phyloP scores from a whole-genome alignment of 2,113 vertebrate species.

The Dipodomys merriami region DNA sequence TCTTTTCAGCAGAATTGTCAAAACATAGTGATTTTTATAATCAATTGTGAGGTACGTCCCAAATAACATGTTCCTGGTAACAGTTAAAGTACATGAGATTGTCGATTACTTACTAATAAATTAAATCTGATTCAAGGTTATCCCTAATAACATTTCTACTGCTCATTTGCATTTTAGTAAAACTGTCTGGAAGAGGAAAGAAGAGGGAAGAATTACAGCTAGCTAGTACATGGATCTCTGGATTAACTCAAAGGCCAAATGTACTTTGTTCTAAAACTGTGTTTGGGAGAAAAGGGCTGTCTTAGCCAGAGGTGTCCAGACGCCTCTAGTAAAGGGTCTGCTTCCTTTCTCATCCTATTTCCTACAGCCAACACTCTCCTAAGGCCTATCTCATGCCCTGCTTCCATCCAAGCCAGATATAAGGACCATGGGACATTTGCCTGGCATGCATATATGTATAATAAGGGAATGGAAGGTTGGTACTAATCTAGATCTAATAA shows the following conservation, averaged over 20 bases:
- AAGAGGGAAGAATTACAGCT: not conserved
- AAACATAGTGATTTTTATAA: not conserved
- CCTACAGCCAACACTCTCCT: accelerated
- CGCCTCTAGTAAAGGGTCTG: not conserved
- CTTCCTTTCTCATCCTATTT: too few relatives aligned
- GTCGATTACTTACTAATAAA: constrained; percentile 48
- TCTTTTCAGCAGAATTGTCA: constrained; percentile 22
- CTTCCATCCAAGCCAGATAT: not conserved
- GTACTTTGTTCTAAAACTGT: constrained; percentile 27
- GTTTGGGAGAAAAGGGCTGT: not conserved
- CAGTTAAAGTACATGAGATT: not conserved
- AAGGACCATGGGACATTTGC: not conserved
- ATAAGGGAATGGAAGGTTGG: not conserved
- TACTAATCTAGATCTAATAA: too few relatives aligned
- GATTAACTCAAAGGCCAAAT: constrained; percentile 32
- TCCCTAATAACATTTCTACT: not conserved
- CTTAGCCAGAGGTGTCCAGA: not conserved
- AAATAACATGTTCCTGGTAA: constrained; percentile 9
- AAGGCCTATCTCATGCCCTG: not conserved
- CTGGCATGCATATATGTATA: accelerated
- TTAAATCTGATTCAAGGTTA: constrained; percentile 47
- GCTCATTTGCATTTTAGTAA: constrained; percentile 37
- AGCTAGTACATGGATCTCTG: not conserved
- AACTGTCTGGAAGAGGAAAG: not conserved
- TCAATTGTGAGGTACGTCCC: not conserved